A percentile compares a stretch with the other conserved stretches of the same genome.
Conservation (phyloP, 2,888 invertebrate species). For the Cosmopolites sordidus region DNA sequence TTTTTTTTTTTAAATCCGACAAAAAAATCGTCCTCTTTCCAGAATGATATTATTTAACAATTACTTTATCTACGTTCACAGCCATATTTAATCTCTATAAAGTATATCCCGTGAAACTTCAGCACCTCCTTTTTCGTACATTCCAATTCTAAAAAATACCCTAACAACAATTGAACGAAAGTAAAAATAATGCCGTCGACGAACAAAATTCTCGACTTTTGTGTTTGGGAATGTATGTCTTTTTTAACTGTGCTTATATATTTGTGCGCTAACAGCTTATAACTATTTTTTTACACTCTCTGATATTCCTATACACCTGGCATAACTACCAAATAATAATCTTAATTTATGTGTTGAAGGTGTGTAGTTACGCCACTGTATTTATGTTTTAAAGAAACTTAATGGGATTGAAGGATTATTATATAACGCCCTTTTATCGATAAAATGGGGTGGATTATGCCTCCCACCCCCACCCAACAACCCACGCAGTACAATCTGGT, state of each 20-base stretch:
- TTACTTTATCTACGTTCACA: constrained; percentile 16
- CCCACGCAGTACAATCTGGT: constrained; percentile 8
- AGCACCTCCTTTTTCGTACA: neutral
- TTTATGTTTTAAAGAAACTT: neutral
- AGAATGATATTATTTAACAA: neutral
- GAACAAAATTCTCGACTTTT: neutral
- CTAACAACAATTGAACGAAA: neutral
- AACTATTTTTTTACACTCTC: neutral
- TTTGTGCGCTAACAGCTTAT: constrained; percentile 2
- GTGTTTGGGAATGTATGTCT: neutral
- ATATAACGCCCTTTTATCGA: too few relatives aligned
- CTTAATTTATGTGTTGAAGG: neutral
- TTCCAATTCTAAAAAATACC: neutral
- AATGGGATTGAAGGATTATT: too few relatives aligned
- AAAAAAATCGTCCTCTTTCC: too few relatives aligned
- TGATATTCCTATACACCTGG: too few relatives aligned
- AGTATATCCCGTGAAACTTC: neutral
- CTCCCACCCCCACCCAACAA: constrained; percentile 2
- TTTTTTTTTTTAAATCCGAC: too few relatives aligned
- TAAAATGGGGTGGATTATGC: too few relatives aligned
- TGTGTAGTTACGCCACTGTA: neutral
- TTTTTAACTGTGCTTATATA: neutral
- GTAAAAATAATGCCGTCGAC: neutral
- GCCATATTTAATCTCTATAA: constrained; percentile 21
- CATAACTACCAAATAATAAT: neutral